Base-by-base conservation (phyloP, 2,888 invertebrate genomes). In the Cotesia congregata region DNA sequence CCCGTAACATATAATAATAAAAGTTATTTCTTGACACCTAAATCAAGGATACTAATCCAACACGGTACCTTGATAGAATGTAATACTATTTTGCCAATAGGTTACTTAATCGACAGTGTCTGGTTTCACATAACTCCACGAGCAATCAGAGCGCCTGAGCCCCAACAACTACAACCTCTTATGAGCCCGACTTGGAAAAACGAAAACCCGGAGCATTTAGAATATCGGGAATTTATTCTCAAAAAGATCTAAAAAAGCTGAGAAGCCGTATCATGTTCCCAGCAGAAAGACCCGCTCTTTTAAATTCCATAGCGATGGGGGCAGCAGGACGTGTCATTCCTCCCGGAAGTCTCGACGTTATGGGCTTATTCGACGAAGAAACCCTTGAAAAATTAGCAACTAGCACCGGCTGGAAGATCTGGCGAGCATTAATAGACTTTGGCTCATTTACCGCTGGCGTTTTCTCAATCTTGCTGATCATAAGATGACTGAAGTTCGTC, bases 131-230 rank as follows among this genome's bases (percentile, higher is more conserved):
- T 30, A 2, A 30, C 30, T 30, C 30, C 30, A 30, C 30, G 3
- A 0, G 30, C 30, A 0, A 30, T 30, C 0, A 30, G 30, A 30
- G 30, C 30, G 0, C 30, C 30, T 3, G 30, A 30, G 3, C 3
- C 30, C 0, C 30, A 20, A 1, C 20, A 20, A 1, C 20, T 20
- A 0, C 61, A 65, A 62, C 75, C 75, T 0, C 17, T 15, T 15
- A 75, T 70, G 1, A 75, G 60, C 30, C 67, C 69, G 4, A 70
- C 74, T 12, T 77, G 76, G 76, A 71, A 69, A n/a, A 76, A 76
- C 40, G 60, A 9, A 7, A 65, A 38, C 0, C 72, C 76, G 4
- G 69, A 67, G 64, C 39, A 67, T 9, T 50, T 78, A 1, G 75
- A 39, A 69, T 64, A 1, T 39, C 69, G 12, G 78, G 78, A 3